A percentile compares a stretch with the other conserved stretches of the same genome.
These are phyloP conservation scores for Ophthalmolycus amberensis DNA, from an alignment of 2,113 vertebrate genomes.

Conservation along the genomic window DNA sequence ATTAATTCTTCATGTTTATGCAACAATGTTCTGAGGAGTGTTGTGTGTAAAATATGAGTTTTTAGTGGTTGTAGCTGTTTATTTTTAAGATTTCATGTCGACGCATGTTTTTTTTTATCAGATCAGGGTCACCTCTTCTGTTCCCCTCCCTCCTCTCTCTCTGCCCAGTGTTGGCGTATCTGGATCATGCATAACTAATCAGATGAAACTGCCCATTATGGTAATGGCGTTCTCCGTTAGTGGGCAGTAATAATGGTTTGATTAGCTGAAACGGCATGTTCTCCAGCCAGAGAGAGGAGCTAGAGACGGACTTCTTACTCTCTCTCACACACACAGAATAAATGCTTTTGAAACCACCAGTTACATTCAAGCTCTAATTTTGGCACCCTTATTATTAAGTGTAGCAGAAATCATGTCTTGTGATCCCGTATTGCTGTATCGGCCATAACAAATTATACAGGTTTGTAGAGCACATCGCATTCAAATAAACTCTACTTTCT, in stretches of 20 bases:
- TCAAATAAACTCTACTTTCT: background rate
- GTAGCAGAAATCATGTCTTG: background rate
- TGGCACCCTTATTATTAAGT: background rate
- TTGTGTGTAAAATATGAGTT: background rate
- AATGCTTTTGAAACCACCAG: background rate
- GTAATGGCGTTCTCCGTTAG: slow-evolving; percentile 50
- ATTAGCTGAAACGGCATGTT: slow-evolving; percentile 44
- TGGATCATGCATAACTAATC: slow-evolving; percentile 55
- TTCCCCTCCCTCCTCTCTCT: background rate
- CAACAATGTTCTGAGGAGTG: background rate
- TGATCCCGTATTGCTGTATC: background rate
- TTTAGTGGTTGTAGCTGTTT: background rate
- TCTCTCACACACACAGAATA: background rate
- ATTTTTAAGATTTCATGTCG: slow-evolving; percentile 18
- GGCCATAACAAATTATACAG: background rate
- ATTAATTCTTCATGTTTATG: background rate
- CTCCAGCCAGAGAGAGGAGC: slow-evolving; percentile 16
- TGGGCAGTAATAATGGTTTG: slow-evolving; percentile 39
- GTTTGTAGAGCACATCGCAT: background rate
- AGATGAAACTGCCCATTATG: slow-evolving; percentile 50
- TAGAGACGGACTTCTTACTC: background rate
- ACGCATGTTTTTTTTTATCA: background rate
- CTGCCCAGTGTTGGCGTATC: background rate
- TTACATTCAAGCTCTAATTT: background rate
- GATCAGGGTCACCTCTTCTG: slow-evolving; percentile 22